These are phyloP conservation scores for Propithecus coquereli DNA, from an alignment of 2,113 vertebrate species.

Conservation along the genomic window DNA sequence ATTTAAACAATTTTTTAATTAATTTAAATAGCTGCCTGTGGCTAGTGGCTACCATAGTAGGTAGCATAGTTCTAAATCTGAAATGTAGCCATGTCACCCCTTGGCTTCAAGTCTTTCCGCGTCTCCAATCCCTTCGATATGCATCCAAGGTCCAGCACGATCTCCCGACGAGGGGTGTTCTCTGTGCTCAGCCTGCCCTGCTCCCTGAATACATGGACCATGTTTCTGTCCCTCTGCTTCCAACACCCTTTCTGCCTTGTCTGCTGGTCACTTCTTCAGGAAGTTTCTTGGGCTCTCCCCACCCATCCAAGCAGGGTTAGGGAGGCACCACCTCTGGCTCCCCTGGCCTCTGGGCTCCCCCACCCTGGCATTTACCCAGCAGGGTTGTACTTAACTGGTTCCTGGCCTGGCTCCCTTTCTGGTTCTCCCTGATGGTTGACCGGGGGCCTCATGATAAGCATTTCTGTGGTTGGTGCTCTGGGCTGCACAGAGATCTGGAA, in stretches of 20 bases:
- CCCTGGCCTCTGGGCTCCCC: neutral
- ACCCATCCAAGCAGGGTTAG: neutral
- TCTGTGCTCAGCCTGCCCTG: neutral
- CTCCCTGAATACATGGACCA: neutral
- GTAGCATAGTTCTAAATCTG: neutral
- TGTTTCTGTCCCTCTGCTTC: neutral
- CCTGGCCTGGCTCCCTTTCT: neutral
- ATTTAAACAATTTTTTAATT: neutral
- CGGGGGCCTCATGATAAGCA: neutral
- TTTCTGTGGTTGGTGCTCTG: rapidly evolving
- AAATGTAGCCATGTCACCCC: neutral
- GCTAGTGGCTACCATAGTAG: neutral
- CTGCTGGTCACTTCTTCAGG: neutral
- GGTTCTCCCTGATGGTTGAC: neutral
- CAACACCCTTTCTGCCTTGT: neutral
- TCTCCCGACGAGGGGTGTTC: neutral
- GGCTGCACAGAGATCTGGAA: neutral
- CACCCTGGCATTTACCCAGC: neutral
- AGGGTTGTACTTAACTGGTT: neutral
- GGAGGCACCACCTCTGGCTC: neutral
- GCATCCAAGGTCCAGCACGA: neutral
- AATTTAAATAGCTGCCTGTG: neutral
- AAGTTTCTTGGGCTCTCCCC: neutral
- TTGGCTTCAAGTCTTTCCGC: neutral
- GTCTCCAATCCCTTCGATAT: neutral